Percentiles rank a stretch among this genome's conserved stretches.
These are phyloP conservation scores for Dioctria linearis DNA, from an alignment of 2,888 invertebrate genomes.

Conservation along the genomic window DNA sequence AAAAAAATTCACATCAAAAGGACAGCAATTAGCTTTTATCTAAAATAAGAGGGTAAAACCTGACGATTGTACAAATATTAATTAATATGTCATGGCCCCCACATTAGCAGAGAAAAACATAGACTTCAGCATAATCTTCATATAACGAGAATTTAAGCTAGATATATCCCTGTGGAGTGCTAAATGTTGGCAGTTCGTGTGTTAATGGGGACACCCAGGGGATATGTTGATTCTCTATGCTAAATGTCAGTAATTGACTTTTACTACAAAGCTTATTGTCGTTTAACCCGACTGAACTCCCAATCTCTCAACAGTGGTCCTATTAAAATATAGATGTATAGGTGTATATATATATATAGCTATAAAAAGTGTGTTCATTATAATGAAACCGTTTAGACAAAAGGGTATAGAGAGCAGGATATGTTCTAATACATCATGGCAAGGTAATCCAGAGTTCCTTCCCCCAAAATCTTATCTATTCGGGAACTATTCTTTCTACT, in stretches of 20 bases:
- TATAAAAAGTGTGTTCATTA: slow-evolving; percentile 22
- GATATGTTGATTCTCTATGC: slow-evolving; percentile 23
- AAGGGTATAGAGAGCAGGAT: background rate
- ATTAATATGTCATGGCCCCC: slow-evolving; percentile 32
- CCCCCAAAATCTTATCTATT: background rate
- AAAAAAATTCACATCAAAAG: no score
- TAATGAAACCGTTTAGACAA: slow-evolving; percentile 25
- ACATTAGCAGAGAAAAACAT: slow-evolving; percentile 13
- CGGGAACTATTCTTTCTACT: background rate
- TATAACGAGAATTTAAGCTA: slow-evolving; percentile 11
- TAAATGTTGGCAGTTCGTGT: slow-evolving; percentile 13
- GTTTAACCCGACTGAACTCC: background rate
- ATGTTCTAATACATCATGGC: slow-evolving; percentile 6
- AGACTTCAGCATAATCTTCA: slow-evolving; percentile 27
- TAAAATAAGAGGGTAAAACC: background rate
- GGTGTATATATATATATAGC: no score
- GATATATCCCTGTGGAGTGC: slow-evolving; percentile 10
- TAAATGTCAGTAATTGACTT: slow-evolving; percentile 41
- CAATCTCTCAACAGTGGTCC: no score
- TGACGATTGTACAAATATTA: slow-evolving; percentile 9
- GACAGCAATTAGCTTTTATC: background rate
- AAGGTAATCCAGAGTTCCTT: background rate
- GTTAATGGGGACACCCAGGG: slow-evolving; percentile 16
- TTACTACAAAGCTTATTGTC: slow-evolving; percentile 27
- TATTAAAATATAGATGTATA: no score